These are phyloP conservation scores for Agrotis exclamationis DNA, from an alignment of 2,888 invertebrate genomes.

Conservation along the genomic window DNA sequence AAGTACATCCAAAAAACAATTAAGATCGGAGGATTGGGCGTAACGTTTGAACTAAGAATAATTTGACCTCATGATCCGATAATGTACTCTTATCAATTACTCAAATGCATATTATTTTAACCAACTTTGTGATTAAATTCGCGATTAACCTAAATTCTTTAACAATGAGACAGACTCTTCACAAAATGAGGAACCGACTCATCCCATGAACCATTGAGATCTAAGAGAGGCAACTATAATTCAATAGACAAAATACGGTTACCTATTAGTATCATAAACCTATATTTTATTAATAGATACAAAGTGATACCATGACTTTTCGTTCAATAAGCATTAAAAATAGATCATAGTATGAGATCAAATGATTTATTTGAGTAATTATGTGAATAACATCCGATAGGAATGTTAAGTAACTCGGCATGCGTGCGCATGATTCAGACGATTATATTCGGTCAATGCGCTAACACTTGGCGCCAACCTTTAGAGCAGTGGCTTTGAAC, in stretches of 20 bases:
- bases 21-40: constrained; percentile 32
- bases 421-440: constrained; percentile 81
- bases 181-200: constrained; percentile 21
- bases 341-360: constrained; percentile 72
- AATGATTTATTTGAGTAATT: constrained; percentile 87
- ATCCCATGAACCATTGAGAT: not conserved
- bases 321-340: constrained; percentile 63
- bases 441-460: constrained; percentile 88
- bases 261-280: constrained; percentile 53
- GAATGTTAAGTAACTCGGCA: constrained; percentile 89
- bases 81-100: constrained; percentile 45
- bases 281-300: constrained; percentile 54
- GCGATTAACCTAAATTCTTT: constrained; percentile 40
- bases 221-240: constrained; percentile 16
- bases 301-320: constrained; percentile 58
- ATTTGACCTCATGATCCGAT: constrained; percentile 50
- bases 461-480: constrained; percentile 81
- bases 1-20: constrained; percentile 35
- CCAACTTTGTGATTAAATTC: constrained; percentile 37
- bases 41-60: constrained; percentile 52
- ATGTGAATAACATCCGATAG: constrained; percentile 84
- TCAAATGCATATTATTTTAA: constrained; percentile 49
- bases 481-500: constrained; percentile 36
- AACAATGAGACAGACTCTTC: constrained; percentile 25
- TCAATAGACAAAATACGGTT: constrained; percentile 47